Conservation (phyloP, 2,797 vertebrate genomes). For the Intellagama lesueurii region DNA sequence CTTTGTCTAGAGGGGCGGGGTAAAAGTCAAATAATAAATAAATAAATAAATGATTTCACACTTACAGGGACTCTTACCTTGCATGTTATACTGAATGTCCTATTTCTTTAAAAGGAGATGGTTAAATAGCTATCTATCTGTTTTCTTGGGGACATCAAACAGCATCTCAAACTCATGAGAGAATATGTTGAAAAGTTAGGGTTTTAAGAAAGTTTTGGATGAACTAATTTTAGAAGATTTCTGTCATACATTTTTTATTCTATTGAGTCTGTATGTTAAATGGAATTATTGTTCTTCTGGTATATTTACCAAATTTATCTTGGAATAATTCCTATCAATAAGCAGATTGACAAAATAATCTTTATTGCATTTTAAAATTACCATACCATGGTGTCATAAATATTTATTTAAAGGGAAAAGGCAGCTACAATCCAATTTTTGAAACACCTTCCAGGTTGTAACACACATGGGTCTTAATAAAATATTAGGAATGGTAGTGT, state of each 20-base stretch:
- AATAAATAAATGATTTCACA: neutral
- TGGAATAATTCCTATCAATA: neutral
- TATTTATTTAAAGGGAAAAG: neutral
- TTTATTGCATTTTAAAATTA: neutral
- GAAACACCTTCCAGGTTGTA: conserved; percentile 43
- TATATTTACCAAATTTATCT: neutral
- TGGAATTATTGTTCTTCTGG: neutral
- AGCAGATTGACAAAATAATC: neutral
- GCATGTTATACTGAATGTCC: neutral
- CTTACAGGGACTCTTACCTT: neutral
- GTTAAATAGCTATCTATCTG: neutral
- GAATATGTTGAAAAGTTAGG: neutral
- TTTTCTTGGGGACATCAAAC: conserved; percentile 7
- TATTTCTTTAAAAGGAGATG: neutral
- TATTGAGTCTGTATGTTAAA: neutral
- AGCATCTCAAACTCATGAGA: neutral
- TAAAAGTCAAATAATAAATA: too few species aligned
- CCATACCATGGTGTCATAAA: neutral
- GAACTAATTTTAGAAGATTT: neutral
- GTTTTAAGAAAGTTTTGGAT: neutral
- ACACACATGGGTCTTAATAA: conserved; percentile 49
- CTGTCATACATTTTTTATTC: too few species aligned
- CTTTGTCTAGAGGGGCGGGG: too few species aligned
- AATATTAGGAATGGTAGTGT: conserved; percentile 73
- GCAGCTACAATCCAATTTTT: neutral